These are phyloP conservation scores for Hypselothyrea guttata DNA, from an alignment of 2,888 invertebrate genomes.

Conservation along the genomic window DNA sequence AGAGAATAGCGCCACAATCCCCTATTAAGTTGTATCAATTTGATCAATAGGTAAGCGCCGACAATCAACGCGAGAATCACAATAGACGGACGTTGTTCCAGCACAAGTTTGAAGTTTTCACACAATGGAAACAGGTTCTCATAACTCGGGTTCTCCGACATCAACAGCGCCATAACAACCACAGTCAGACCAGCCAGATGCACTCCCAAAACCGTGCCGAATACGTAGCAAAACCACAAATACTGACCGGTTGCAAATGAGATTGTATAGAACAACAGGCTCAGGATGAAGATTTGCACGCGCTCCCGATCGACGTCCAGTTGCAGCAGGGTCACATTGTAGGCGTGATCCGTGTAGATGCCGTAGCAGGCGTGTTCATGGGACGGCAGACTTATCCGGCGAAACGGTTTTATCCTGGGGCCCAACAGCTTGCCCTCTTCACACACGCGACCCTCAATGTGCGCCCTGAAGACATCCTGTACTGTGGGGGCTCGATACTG, in stretches of 20 bases:
- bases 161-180: not conserved
- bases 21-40: not conserved
- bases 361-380: conserved; percentile 46
- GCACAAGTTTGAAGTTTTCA: conserved; percentile 17
- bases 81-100: conserved; percentile 5
- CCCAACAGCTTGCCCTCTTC: conserved; percentile 28
- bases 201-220: conserved; percentile 25
- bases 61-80: not conserved
- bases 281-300: conserved; percentile 21
- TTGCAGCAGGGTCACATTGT: conserved; percentile 33
- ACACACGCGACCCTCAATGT: not conserved
- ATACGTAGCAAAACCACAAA: not conserved
- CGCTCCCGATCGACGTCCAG: conserved; percentile 18
- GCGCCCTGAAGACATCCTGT: conserved; percentile 4
- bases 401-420: not conserved
- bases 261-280: conserved; percentile 19
- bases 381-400: conserved; percentile 25
- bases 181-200: conserved; percentile 8
- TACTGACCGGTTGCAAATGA: not conserved
- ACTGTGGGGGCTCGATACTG: conserved; percentile 43
- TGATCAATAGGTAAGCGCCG: conserved; percentile 6
- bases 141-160: not conserved
- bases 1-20: conserved; percentile 2
- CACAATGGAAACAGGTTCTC: conserved; percentile 10
- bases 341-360: conserved; percentile 40